These are phyloP conservation scores for Echinarachnius parma DNA, from an alignment of 53 echinoderm and acorn worm species.

Conservation along the genomic window DNA sequence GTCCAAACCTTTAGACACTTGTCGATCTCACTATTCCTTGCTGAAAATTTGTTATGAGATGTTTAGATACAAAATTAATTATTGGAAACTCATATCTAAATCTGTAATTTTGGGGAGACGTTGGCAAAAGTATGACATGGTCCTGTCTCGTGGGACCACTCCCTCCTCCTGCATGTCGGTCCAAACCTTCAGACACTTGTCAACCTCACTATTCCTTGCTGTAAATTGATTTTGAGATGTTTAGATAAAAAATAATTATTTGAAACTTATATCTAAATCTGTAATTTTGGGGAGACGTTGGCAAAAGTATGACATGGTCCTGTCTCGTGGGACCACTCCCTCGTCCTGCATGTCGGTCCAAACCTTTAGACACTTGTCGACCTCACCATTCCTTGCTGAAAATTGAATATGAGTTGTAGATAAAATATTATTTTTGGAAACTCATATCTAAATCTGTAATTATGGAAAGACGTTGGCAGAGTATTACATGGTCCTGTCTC, in stretches of 20 bases:
- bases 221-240: no score
- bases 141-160: slow-evolving; percentile 74
- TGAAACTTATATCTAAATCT: no score
- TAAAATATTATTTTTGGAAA: no score
- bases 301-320: slow-evolving; percentile 85
- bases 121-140: slow-evolving; percentile 82
- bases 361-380: slow-evolving; percentile 81
- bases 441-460: no score
- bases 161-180: slow-evolving; percentile 86
- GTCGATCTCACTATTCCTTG: slow-evolving; percentile 57
- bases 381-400: slow-evolving; percentile 62
- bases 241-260: no score
- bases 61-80: no score
- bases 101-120: no score
- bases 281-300: no score
- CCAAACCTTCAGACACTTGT: slow-evolving; percentile 88
- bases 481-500: slow-evolving; percentile 80
- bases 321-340: slow-evolving; percentile 71
- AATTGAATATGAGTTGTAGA: no score
- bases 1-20: slow-evolving; percentile 88
- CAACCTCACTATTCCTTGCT: slow-evolving; percentile 63
- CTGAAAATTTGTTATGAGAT: no score
- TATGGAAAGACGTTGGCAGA: no score
- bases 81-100: no score
- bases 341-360: slow-evolving; percentile 90